These are phyloP conservation scores for Aspidiotus destructor DNA, from an alignment of 2,888 invertebrate genomes.

Conservation along the genomic window DNA sequence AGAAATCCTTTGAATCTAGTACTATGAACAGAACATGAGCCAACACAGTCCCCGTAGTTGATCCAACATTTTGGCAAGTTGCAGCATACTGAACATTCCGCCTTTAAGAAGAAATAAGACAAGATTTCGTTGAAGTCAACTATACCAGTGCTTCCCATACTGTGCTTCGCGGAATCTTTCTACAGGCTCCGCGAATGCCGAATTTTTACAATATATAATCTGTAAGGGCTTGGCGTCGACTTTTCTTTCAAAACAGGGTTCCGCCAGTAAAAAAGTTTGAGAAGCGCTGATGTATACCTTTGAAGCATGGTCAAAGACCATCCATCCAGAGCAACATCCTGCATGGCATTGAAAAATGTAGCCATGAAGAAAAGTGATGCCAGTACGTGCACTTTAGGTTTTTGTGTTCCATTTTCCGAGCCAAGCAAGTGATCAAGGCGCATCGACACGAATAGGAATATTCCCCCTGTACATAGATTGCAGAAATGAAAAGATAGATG, in stretches of 20 bases:
- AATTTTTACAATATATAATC: too few relatives aligned
- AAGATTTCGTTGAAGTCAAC: too few relatives aligned
- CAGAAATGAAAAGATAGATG: too few relatives aligned
- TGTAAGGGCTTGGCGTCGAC: too few relatives aligned
- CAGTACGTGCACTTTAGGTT: constrained; percentile 2
- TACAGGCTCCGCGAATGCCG: too few relatives aligned
- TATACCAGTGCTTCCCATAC: too few relatives aligned
- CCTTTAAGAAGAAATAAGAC: constrained; percentile 44
- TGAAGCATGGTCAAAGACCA: constrained; percentile 29
- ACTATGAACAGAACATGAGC: constrained; percentile 95
- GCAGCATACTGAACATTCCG: constrained; percentile 95
- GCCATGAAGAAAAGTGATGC: constrained; percentile 3
- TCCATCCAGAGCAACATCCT: constrained; percentile 27
- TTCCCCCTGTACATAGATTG: not conserved
- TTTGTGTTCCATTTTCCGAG: not conserved
- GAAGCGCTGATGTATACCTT: too few relatives aligned
- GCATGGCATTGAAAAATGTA: constrained; percentile 13
- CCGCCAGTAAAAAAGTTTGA: too few relatives aligned
- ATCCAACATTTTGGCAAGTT: constrained; percentile 96
- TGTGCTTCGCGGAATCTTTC: too few relatives aligned
- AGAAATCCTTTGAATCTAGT: constrained; percentile 89
- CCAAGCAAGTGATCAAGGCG: constrained; percentile 10
- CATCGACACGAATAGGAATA: not conserved
- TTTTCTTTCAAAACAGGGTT: too few relatives aligned
- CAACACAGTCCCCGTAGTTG: constrained; percentile 92